phyloP scores from a whole-genome alignment of 2,888 invertebrate species.

The Alloplasta piceator region DNA sequence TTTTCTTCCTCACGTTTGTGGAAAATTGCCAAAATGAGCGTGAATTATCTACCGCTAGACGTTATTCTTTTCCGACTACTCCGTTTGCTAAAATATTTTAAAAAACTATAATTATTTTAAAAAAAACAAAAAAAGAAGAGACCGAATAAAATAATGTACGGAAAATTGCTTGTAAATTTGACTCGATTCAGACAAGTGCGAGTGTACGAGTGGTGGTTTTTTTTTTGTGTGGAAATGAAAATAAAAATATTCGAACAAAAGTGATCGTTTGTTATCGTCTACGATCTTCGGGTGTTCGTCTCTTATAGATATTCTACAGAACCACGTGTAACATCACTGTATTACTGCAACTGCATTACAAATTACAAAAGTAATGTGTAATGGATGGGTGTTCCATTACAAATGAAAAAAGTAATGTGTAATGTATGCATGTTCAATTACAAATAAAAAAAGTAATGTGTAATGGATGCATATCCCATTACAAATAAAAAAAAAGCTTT shows the following conservation, averaged over 20 bases:
- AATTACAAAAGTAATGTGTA: too few relatives aligned
- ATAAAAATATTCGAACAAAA: not conserved
- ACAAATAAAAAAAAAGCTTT: too few relatives aligned
- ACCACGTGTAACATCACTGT: not conserved
- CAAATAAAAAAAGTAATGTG: too few relatives aligned
- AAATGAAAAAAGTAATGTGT: too few relatives aligned
- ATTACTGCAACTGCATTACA: not conserved
- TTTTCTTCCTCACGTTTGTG: conserved; percentile 37
- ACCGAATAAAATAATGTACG: conserved; percentile 48
- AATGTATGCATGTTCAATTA: too few relatives aligned
- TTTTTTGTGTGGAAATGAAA: not conserved
- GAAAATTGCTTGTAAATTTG: conserved; percentile 55
- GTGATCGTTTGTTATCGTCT: not conserved
- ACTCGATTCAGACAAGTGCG: not conserved
- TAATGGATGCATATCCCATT: too few relatives aligned
- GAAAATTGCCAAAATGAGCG: conserved; percentile 62
- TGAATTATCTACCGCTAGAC: too few relatives aligned
- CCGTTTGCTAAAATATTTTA: too few relatives aligned
- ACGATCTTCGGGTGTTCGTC: conserved; percentile 5
- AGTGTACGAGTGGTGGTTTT: not conserved
- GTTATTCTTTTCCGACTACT: too few relatives aligned
- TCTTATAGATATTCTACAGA: conserved; percentile 10
- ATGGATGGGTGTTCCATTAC: too few relatives aligned
- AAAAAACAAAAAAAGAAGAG: too few relatives aligned
- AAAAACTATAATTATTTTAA: too few relatives aligned